phyloP scores from a whole-genome alignment of 2,797 vertebrate species.

The Hippocampus kuda region DNA sequence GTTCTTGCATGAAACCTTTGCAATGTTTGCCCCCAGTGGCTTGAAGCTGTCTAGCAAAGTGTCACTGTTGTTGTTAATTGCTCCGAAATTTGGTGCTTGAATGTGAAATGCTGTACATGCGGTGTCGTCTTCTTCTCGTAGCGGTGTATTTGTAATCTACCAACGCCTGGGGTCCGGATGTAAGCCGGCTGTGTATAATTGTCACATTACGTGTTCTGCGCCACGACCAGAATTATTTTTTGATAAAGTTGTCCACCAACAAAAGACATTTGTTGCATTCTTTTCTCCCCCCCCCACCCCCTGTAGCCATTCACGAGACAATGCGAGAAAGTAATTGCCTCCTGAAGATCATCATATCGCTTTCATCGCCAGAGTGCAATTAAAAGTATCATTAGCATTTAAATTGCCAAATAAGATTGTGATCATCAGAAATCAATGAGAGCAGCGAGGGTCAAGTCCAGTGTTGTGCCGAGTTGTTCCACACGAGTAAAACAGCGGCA shows the following conservation, averaged over 20 bases:
- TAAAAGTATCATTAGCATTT: constrained; percentile 77
- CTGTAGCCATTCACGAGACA: constrained; percentile 55
- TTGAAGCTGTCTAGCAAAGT: constrained; percentile 44
- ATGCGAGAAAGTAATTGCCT: constrained; percentile 64
- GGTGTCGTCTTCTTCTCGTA: constrained; percentile 25
- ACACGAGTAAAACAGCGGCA: constrained; percentile 9
- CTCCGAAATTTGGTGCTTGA: constrained; percentile 35
- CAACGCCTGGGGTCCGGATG: constrained; percentile 26
- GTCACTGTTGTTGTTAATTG: constrained; percentile 31
- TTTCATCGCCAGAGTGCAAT: constrained; percentile 61
- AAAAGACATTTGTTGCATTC: constrained; percentile 41
- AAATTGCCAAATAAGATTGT: constrained; percentile 72
- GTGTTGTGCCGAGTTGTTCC: not conserved
- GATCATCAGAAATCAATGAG: constrained; percentile 71
- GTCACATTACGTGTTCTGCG: constrained; percentile 42
- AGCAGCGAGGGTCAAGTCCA: constrained; percentile 41
- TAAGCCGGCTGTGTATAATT: constrained; percentile 35
- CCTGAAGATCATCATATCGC: constrained; percentile 65
- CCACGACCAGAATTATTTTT: constrained; percentile 33
- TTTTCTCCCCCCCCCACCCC: too few species aligned
- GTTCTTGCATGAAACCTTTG: not conserved
- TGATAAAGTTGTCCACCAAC: constrained; percentile 55
- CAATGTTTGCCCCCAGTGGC: constrained; percentile 9
- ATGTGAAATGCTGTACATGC: constrained; percentile 45
- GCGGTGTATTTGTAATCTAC: constrained; percentile 32